These are phyloP conservation scores for Lysandra bellargus DNA, from an alignment of 2,888 invertebrate species.

Conservation along the genomic window DNA sequence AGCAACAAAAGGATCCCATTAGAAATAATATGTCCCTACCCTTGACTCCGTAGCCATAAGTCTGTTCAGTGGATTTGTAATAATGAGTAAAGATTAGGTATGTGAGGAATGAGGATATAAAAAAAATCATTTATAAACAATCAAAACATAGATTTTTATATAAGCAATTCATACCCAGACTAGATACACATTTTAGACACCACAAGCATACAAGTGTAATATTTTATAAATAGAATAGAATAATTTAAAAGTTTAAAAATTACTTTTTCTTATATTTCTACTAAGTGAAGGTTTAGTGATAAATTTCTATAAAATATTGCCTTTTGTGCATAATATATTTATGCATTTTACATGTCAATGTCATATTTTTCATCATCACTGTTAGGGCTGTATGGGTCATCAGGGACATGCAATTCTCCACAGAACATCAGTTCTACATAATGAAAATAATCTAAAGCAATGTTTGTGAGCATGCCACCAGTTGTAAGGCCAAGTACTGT, in stretches of 20 bases:
- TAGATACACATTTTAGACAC: conserved; percentile 18
- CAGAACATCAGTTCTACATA: conserved; percentile 82
- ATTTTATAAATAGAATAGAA: conserved; percentile 2
- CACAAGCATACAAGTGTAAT: conserved; percentile 18
- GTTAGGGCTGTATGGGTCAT: conserved; percentile 70
- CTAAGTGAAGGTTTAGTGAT: conserved; percentile 8
- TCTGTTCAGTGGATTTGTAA: too few relatives aligned
- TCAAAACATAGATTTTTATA: conserved; percentile 24
- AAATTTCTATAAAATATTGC: conserved; percentile 27
- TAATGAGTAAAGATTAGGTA: too few relatives aligned
- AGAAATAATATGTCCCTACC: too few relatives aligned
- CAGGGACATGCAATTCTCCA: conserved; percentile 73
- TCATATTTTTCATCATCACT: conserved; percentile 80
- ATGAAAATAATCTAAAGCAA: conserved; percentile 83
- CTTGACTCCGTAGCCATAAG: too few relatives aligned
- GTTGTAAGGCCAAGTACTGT: conserved; percentile 86
- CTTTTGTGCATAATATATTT: not conserved
- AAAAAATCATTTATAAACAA: not conserved
- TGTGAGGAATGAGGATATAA: not conserved
- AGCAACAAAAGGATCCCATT: too few relatives aligned
- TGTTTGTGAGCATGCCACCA: conserved; percentile 83
- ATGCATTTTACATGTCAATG: conserved; percentile 62
- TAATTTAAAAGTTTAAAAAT: conserved; percentile 7
- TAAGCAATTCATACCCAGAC: conserved; percentile 18
- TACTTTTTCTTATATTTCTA: not conserved